A percentile compares a stretch with the other conserved stretches of the same genome.
These are phyloP conservation scores for Monarcha castaneiventris DNA, from an alignment of 2,113 vertebrate genomes.

Conservation along the genomic window DNA sequence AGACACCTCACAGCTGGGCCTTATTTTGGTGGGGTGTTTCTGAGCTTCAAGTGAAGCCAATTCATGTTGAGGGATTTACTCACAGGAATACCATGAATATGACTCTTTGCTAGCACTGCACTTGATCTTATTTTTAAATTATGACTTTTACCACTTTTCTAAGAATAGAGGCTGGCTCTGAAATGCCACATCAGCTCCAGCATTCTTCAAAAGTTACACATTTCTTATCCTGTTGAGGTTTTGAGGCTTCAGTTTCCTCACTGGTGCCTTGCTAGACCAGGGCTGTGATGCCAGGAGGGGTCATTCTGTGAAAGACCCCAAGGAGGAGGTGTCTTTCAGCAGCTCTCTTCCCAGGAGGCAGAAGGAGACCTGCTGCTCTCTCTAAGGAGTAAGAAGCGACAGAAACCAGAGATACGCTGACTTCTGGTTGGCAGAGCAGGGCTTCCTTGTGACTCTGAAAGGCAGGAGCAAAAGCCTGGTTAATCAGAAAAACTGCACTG, in stretches of 20 bases:
- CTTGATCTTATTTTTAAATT: conserved; percentile 16
- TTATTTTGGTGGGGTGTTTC: neutral
- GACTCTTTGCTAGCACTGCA: neutral
- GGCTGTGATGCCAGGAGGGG: neutral
- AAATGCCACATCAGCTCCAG: rapidly evolving
- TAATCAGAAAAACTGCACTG: neutral
- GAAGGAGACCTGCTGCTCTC: neutral
- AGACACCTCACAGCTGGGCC: neutral
- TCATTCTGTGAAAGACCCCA: neutral
- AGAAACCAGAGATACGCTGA: neutral
- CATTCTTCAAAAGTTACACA: neutral
- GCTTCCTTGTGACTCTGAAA: neutral
- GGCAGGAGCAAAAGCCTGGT: neutral
- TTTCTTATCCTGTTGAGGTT: neutral
- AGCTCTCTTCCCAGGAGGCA: neutral
- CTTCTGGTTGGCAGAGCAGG: neutral
- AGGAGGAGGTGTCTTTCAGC: neutral
- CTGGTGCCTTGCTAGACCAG: neutral
- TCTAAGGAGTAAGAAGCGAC: neutral
- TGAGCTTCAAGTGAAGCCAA: neutral
- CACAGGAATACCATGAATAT: neutral
- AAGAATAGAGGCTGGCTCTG: conserved; percentile 31
- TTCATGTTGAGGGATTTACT: neutral
- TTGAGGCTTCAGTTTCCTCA: neutral
- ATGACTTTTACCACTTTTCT: neutral